Conservation (phyloP, 2,797 vertebrate genomes). For the Emydoidea blandingii region DNA sequence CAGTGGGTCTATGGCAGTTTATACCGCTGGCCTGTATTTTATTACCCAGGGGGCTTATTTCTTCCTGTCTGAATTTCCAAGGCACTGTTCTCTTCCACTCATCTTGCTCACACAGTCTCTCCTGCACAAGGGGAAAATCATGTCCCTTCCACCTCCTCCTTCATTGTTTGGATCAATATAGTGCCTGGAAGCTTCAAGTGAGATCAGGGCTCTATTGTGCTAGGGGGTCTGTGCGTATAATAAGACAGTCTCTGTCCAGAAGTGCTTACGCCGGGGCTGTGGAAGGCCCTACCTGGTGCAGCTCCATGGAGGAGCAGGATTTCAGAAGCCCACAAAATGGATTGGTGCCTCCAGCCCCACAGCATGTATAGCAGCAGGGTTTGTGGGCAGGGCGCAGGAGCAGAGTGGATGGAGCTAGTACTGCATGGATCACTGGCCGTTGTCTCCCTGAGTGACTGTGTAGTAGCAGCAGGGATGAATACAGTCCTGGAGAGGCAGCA, state of each 20-base stretch:
- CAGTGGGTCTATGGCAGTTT: background rate
- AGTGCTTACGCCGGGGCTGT: background rate
- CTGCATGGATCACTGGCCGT: background rate
- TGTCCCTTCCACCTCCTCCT: background rate
- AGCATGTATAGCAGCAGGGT: background rate
- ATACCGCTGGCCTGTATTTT: background rate
- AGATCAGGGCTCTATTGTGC: background rate
- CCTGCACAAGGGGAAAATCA: background rate
- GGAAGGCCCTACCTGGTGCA: background rate
- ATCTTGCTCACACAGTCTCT: background rate
- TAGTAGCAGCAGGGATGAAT: background rate
- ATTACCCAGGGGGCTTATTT: background rate
- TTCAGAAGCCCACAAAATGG: background rate
- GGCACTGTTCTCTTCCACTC: rapidly evolving
- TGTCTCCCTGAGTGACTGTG: background rate
- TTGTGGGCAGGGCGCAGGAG: background rate
- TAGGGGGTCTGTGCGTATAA: background rate
- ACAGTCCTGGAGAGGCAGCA: background rate
- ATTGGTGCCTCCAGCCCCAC: rapidly evolving
- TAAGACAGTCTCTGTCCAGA: background rate
- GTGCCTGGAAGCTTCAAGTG: background rate
- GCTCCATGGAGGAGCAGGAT: background rate
- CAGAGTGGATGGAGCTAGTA: background rate
- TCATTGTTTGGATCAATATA: background rate
- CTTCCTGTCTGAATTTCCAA: slow-evolving; percentile 19